Evolutionary conservation across 2,113 vertebrate genomes (phyloP).

Genomic region (Alectura lathami): DNA sequence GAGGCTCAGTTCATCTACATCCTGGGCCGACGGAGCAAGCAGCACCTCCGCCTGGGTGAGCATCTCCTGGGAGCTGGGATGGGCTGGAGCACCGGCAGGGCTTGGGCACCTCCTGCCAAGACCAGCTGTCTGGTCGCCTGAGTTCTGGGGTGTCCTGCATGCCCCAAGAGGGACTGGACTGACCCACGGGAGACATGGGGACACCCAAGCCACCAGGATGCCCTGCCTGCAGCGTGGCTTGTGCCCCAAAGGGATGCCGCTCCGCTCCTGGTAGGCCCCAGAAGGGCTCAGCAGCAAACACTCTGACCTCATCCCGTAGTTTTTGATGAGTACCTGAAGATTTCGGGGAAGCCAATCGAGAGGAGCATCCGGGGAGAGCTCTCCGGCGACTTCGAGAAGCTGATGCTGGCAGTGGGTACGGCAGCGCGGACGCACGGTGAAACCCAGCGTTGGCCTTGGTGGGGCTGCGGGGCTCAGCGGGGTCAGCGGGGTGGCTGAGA

Average conservation of each 20-base stretch:
- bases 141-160: background rate
- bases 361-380: conserved; percentile 92
- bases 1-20: conserved; percentile 96
- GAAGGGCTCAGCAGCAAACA: background rate
- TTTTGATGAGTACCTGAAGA: conserved; percentile 92
- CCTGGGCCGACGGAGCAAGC: conserved; percentile 90
- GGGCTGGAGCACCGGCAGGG: background rate
- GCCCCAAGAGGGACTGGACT: background rate
- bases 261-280: background rate
- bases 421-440: rapidly evolving
- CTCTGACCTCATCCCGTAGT: conserved; percentile 71
- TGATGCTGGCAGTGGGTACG: conserved; percentile 95
- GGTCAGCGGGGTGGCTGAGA: background rate
- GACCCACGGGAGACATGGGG: background rate
- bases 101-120: background rate
- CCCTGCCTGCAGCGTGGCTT: background rate
- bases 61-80: background rate
- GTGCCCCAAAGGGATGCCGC: background rate
- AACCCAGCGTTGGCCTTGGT: rapidly evolving
- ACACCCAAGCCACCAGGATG: background rate
- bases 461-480: background rate
- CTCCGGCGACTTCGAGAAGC: conserved; percentile 94
- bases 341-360: conserved; percentile 87
- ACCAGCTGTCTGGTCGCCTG: background rate
- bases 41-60: conserved; percentile 91